Evolutionary conservation across 1,140 invertebrate genomes (phyloP), one percentile per base, ranked within the genome.

Genomic region (Dinoponera quadriceps): DNA sequence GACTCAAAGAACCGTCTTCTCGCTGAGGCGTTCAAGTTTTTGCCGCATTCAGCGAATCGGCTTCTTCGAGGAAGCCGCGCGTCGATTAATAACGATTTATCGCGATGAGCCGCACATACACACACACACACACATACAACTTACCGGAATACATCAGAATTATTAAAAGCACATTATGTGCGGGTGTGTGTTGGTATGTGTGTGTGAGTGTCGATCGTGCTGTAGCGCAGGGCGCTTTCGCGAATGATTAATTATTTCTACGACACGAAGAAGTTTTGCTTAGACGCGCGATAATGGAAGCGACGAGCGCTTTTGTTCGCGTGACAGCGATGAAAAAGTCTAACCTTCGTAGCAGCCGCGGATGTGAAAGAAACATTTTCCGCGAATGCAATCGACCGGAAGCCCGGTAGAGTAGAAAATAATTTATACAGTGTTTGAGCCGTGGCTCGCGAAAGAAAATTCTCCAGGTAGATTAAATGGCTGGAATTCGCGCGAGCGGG

Each of bases 41-140:
- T 86, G 29, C 51, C 0, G 20, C 14, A 63, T 74, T 71, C 75
- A 48, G 22, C 44, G 63, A 68, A 86, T 86, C 82, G 48, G 55
- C 54, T 86, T 86, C 82, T 84, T 84, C 48, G 63, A 66, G 51
- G 55, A 49, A 66, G 20, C 25, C 3, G 33, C 16, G 9, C 29
- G 33, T 71, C 63, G 22, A 81, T 65, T 75, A 72, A 88, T 80
- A 63, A 57, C 82, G 29, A 88, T 88, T 87, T 88, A 84, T 88
- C 85, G 78, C 49, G 22, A 51, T 66, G 75, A 65, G 20, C 54
- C 51, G n/a, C n/a, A n/a, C n/a, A n/a, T n/a, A n/a, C n/a, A n/a
- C n/a, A n/a, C n/a, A n/a, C n/a, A n/a, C n/a, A n/a, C n/a, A n/a
- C n/a, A n/a, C n/a, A n/a, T n/a, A n/a, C n/a, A 22, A 63, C 54